These are phyloP conservation scores for Diprion similis DNA, from an alignment of 1,140 invertebrate species.

Conservation along the genomic window DNA sequence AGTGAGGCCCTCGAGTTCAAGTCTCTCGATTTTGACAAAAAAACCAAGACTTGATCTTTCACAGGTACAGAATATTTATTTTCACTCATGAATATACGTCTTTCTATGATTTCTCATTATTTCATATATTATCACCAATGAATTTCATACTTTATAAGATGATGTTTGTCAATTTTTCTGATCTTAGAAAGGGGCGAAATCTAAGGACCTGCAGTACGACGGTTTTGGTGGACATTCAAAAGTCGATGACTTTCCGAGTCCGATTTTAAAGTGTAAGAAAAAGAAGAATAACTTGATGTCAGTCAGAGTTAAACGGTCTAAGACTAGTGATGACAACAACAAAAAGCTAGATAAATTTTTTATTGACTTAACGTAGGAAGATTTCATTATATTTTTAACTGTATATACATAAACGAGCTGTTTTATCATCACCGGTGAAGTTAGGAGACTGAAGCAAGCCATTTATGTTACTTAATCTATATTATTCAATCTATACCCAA, in stretches of 20 bases:
- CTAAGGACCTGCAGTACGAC: slow-evolving; percentile 36
- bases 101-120: neutral
- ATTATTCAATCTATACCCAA: no score
- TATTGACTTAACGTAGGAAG: slow-evolving; percentile 24
- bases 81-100: neutral
- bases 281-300: slow-evolving; percentile 24
- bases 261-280: slow-evolving; percentile 4
- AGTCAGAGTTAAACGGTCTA: neutral
- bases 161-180: neutral
- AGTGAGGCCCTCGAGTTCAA: neutral
- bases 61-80: slow-evolving; percentile 4
- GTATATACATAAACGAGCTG: no score
- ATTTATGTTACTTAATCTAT: no score
- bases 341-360: slow-evolving; percentile 29
- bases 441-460: no score
- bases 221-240: slow-evolving; percentile 52
- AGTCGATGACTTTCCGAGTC: slow-evolving; percentile 41
- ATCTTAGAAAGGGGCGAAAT: slow-evolving; percentile 19
- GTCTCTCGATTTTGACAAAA: slow-evolving; percentile 28
- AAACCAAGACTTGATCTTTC: slow-evolving; percentile 22
- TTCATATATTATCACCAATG: no score
- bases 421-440: no score
- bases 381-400: neutral
- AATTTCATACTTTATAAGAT: neutral
- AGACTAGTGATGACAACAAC: slow-evolving; percentile 11